Evolutionary conservation across 2,113 vertebrate species (phyloP).

Genomic region (Alces alces): DNA sequence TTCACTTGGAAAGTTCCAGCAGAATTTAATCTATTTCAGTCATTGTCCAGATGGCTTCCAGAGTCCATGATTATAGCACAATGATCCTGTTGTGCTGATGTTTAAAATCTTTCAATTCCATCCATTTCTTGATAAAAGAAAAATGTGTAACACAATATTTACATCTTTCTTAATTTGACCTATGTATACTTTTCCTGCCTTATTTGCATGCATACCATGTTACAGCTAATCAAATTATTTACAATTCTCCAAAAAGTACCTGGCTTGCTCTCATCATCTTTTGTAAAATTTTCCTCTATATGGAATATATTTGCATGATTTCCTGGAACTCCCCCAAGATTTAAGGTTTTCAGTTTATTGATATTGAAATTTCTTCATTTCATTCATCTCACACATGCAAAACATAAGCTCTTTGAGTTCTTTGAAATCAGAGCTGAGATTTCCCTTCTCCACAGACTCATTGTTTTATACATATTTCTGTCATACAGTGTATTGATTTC

Average conservation of each 20-base stretch:
- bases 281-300: background rate
- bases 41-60: background rate
- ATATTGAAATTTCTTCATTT: background rate
- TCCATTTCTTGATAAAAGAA: background rate
- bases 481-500: background rate
- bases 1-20: background rate
- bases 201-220: background rate
- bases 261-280: background rate
- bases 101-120: background rate
- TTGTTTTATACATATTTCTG: background rate
- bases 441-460: background rate
- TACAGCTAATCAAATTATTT: background rate
- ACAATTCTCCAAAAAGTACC: background rate
- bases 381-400: background rate
- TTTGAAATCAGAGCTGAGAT: background rate
- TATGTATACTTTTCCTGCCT: background rate
- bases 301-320: background rate
- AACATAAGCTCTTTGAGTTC: background rate
- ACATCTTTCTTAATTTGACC: background rate
- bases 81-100: background rate
- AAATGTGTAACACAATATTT: background rate
- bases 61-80: background rate
- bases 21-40: constrained; percentile 17
- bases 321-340: background rate
- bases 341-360: background rate